A percentile compares a stretch with the other conserved stretches of the same genome.
These are phyloP conservation scores for Pollenia griseotomentosa DNA, from an alignment of 2,888 invertebrate genomes.

Conservation along the genomic window DNA sequence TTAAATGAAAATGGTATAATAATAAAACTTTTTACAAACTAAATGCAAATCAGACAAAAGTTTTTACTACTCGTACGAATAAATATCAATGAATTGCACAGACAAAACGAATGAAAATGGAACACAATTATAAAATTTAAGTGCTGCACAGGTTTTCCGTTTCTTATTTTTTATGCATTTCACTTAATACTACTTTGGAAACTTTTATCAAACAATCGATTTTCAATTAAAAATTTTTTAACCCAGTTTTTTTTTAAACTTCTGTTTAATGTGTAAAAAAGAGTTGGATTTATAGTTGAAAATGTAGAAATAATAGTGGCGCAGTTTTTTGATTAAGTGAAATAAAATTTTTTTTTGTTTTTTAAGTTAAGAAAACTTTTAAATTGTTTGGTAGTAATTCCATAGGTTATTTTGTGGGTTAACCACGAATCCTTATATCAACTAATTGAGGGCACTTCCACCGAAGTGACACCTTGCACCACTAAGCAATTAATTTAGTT, in stretches of 20 bases:
- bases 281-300: constrained; percentile 40
- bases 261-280: background rate
- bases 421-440: too few relatives aligned
- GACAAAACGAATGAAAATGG: constrained; percentile 68
- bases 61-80: constrained; percentile 5
- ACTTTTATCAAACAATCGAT: constrained; percentile 71
- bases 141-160: constrained; percentile 36
- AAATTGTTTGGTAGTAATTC: too few relatives aligned
- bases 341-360: background rate
- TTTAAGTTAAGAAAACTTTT: background rate
- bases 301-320: background rate
- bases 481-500: too few relatives aligned
- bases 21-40: constrained; percentile 55
- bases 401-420: too few relatives aligned
- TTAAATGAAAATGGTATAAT: constrained; percentile 23
- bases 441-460: too few relatives aligned
- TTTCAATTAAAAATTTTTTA: constrained; percentile 71
- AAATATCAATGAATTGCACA: constrained; percentile 46
- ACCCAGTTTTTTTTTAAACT: constrained; percentile 58
- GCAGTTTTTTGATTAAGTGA: background rate
- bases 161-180: constrained; percentile 27
- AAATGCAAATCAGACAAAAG: constrained; percentile 48
- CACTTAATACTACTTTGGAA: constrained; percentile 5
- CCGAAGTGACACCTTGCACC: too few relatives aligned
- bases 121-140: constrained; percentile 34